Evolutionary conservation across 2,113 vertebrate genomes (phyloP).

Genomic region (Leptocoma aspasia): DNA sequence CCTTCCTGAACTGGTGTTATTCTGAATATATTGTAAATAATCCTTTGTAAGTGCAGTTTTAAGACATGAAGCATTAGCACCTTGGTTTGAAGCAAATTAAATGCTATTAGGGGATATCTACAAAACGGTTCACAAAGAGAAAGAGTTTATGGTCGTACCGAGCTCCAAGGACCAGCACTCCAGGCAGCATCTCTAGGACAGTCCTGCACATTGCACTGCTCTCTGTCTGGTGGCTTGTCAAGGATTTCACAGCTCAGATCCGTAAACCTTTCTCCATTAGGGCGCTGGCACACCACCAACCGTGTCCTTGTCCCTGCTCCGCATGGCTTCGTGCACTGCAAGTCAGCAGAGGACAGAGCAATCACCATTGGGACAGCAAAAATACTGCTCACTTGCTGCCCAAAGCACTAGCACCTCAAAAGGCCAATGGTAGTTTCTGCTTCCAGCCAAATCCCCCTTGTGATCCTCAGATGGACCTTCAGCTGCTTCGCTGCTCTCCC

Average conservation of each 20-base stretch:
- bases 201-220: conserved; percentile 93
- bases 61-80: conserved; percentile 56
- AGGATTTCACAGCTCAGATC: conserved; percentile 97
- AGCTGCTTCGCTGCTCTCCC: neutral
- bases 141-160: conserved; percentile 92
- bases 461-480: neutral
- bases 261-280: conserved; percentile 89
- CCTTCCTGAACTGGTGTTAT: conserved; percentile 51
- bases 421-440: neutral
- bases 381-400: neutral
- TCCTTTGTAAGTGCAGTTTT: conserved; percentile 61
- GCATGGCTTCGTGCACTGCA: conserved; percentile 89
- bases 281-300: conserved; percentile 91
- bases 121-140: conserved; percentile 52
- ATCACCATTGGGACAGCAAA: neutral
- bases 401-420: rapidly evolving
- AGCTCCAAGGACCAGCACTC: conserved; percentile 94
- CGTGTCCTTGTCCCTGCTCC: conserved; percentile 90
- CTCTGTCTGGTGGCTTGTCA: conserved; percentile 93
- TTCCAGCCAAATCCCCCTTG: rapidly evolving
- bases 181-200: conserved; percentile 88
- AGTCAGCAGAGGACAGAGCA: neutral
- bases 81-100: conserved; percentile 47
- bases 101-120: conserved; percentile 56
- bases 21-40: conserved; percentile 42